These are phyloP conservation scores for Limonius californicus DNA, from an alignment of 1,140 invertebrate species.

Conservation along the genomic window DNA sequence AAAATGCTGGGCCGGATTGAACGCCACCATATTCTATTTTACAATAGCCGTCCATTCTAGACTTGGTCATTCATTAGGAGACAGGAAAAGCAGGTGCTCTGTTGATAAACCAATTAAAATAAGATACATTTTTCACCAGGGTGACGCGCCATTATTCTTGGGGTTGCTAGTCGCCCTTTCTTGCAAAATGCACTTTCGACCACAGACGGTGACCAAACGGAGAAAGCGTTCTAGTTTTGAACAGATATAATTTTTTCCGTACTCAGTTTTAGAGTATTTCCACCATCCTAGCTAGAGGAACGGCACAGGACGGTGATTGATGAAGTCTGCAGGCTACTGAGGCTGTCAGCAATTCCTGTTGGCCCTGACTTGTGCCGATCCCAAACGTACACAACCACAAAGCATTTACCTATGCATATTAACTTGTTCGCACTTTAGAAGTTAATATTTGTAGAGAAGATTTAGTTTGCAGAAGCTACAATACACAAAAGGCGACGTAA, in stretches of 20 bases:
- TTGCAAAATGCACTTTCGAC: neutral
- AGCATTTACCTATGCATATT: constrained; percentile 36
- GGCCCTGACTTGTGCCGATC: neutral
- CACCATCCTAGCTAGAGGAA: neutral
- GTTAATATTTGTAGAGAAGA: constrained; percentile 31
- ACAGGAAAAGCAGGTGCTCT: constrained; percentile 27
- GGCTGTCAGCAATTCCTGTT: neutral
- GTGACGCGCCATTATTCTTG: constrained; percentile 33
- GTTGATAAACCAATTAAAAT: constrained; percentile 32
- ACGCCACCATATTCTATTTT: constrained; percentile 11
- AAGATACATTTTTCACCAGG: constrained; percentile 31
- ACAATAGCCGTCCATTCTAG: constrained; percentile 4
- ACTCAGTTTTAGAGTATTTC: neutral
- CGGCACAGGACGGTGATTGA: constrained; percentile 22
- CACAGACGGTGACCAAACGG: neutral
- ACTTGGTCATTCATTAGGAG: neutral
- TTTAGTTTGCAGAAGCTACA: constrained; percentile 22
- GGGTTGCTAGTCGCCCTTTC: neutral
- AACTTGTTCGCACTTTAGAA: constrained; percentile 33
- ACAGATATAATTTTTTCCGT: neutral
- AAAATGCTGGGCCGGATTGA: constrained; percentile 5
- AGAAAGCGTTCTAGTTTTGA: neutral
- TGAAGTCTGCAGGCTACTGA: constrained; percentile 25
- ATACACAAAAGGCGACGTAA: constrained; percentile 19
- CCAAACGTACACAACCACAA: neutral